phyloP scores from a whole-genome alignment of 2,797 vertebrate genomes.

The Podarcis siculus region DNA sequence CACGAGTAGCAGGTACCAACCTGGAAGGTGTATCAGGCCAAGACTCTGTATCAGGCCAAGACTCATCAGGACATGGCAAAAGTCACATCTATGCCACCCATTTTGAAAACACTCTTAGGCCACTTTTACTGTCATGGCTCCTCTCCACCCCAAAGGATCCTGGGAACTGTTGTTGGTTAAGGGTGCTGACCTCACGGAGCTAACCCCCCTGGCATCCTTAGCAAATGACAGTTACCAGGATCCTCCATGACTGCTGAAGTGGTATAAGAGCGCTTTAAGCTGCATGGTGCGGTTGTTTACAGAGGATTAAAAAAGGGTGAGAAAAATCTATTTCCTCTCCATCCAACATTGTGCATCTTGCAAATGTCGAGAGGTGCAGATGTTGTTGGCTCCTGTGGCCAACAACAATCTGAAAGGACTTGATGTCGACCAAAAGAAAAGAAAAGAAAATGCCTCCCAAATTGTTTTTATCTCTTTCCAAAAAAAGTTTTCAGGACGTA shows the following conservation, averaged over 20 bases:
- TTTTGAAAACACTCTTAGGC: too few relatives aligned
- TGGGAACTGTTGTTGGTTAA: too few relatives aligned
- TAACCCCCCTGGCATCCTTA: too few relatives aligned
- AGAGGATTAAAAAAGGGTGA: neutral
- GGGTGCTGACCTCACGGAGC: too few relatives aligned
- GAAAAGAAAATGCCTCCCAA: neutral
- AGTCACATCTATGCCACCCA: neutral
- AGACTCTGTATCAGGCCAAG: too few relatives aligned
- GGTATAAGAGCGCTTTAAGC: too few relatives aligned
- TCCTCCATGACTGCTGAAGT: too few relatives aligned
- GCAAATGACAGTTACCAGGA: too few relatives aligned
- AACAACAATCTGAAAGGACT: neutral
- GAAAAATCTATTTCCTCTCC: neutral
- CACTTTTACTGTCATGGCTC: too few relatives aligned
- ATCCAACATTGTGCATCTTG: neutral
- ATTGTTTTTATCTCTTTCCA: neutral
- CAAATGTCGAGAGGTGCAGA: conserved; percentile 47
- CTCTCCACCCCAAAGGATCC: too few relatives aligned
- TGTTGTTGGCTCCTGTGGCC: conserved; percentile 29
- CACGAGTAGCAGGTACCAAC: neutral
- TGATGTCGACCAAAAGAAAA: neutral
- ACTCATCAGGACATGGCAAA: too few relatives aligned
- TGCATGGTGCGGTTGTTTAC: too few relatives aligned
- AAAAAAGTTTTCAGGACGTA: neutral
- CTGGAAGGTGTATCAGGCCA: neutral